Base-by-base conservation (phyloP, 2,888 invertebrate genomes). In the Xylota segnis region DNA sequence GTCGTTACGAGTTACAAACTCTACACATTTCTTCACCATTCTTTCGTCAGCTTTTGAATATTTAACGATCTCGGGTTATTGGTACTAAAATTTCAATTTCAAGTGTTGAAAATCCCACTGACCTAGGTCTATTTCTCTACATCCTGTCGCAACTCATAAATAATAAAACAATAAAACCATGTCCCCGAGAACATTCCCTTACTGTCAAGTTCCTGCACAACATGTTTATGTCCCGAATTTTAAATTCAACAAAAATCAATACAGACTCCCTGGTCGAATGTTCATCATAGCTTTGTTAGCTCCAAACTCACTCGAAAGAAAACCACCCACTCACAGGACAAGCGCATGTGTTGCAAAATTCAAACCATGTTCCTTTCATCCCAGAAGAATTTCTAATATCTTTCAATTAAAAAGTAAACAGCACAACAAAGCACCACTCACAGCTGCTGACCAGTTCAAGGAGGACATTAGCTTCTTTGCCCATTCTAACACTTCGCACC, bases 381-480 rank as follows among this genome's bases (percentile, higher is more conserved):
- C 34, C 14, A 45, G n/a, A 71, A 58, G 70, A 71, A 71, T 45
- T 71, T 59, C 47, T 59, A 59, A 47, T 71, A 59, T 32, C 18
- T 47, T 71, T 59, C 71, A 71, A 59, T 71, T 59, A 71, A 70
- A 37, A 47, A 59, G 23, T 27, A 58, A 27, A 58, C 45, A 58
- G 2, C 58, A 23, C 47, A 34, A 34, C 23, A 45, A 10, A 23
- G 29, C 4, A 2, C 12, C 47, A 45, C 16, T 65, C 16, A 50
- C 56, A n/a, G 56, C 18, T 45, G 58, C 32, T 45, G 58, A 47
- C 58, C 47, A 58, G 12, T 23, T n/a, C 9, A 0, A 27, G 32
- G 29, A 43, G 58, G 45, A 71, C 58, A 59, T 47, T 71, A 61
- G 43, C 18, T 29, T 37, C 32, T 52, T 12, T 16, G 0, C 34